Conservation (phyloP, 2,797 vertebrate species). For the Urophycis tenuis region DNA sequence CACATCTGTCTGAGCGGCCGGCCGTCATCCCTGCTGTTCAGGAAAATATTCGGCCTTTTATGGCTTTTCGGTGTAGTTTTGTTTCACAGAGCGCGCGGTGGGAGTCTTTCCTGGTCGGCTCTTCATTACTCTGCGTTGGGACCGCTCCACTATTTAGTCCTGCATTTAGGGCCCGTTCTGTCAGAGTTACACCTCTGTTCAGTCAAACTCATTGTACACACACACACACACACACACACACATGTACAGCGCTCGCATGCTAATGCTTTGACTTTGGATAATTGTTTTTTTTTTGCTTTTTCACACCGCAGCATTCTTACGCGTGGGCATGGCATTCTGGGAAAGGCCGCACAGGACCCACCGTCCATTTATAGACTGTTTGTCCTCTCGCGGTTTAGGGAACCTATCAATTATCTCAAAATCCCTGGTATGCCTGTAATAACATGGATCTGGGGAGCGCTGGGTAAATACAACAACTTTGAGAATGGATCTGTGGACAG, state of each 20-base stretch:
- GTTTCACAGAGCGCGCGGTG: too few relatives aligned
- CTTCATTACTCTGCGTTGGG: neutral
- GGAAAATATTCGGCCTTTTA: constrained; percentile 16
- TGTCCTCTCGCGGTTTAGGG: constrained; percentile 57
- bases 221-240: too few relatives aligned
- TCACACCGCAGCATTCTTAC: too few relatives aligned
- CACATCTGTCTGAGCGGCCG: constrained; percentile 19
- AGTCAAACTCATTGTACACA: too few relatives aligned
- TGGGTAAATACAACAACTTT: constrained; percentile 49
- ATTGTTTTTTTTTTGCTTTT: neutral
- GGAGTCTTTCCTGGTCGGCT: too few relatives aligned
- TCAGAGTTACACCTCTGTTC: too few relatives aligned
- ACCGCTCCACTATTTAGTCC: too few relatives aligned
- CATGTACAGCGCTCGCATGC: too few relatives aligned
- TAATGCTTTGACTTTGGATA: too few relatives aligned
- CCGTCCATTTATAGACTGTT: constrained; percentile 48
- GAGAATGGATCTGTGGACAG: constrained; percentile 60
- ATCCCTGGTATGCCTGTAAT: constrained; percentile 66
- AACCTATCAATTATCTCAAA: constrained; percentile 56
- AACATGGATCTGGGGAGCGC: constrained; percentile 45
- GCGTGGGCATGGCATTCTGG: too few relatives aligned
- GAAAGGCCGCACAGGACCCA: constrained; percentile 22
- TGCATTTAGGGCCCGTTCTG: too few relatives aligned
- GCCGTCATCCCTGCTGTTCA: constrained; percentile 17
- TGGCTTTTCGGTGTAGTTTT: neutral